These are phyloP conservation scores for Pseudococcus jackbeardsleyi DNA, from an alignment of 2,888 invertebrate genomes.

Conservation along the genomic window DNA sequence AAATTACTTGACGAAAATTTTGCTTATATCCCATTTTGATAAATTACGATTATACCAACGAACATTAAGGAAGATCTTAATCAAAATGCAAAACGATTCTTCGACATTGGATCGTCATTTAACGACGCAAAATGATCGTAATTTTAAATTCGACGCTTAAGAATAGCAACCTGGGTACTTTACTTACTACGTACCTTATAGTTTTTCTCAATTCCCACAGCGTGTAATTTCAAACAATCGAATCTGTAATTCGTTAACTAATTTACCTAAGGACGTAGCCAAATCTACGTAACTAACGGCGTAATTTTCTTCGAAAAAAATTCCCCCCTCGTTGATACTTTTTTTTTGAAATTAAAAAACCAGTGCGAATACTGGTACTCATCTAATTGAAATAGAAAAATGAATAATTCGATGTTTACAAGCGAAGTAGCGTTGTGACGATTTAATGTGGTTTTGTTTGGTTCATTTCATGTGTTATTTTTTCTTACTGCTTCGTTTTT, in stretches of 20 bases:
- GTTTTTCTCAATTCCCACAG: slow-evolving; percentile 6
- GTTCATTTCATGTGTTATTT: not conserved
- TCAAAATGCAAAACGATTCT: not conserved
- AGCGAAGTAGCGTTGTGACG: not conserved
- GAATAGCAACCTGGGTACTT: not conserved
- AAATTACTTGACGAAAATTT: too few species aligned
- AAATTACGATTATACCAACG: too few species aligned
- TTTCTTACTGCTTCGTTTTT: not conserved
- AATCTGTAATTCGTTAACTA: not conserved
- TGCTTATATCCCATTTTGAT: too few species aligned
- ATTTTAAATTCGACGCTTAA: not conserved
- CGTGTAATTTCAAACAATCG: not conserved
- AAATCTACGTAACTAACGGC: not conserved
- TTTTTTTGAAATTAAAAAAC: not conserved
- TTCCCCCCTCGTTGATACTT: not conserved
- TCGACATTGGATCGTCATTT: not conserved
- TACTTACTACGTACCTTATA: not conserved
- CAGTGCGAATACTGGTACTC: not conserved
- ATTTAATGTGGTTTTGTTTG: slow-evolving; percentile 2
- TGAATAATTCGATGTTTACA: not conserved
- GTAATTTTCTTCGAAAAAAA: not conserved
- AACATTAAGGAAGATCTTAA: not conserved
- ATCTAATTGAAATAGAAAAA: not conserved
- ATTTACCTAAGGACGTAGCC: not conserved
- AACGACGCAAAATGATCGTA: not conserved